These are phyloP conservation scores for Gryllus bimaculatus DNA, from an alignment of 1,140 invertebrate genomes.

Conservation along the genomic window DNA sequence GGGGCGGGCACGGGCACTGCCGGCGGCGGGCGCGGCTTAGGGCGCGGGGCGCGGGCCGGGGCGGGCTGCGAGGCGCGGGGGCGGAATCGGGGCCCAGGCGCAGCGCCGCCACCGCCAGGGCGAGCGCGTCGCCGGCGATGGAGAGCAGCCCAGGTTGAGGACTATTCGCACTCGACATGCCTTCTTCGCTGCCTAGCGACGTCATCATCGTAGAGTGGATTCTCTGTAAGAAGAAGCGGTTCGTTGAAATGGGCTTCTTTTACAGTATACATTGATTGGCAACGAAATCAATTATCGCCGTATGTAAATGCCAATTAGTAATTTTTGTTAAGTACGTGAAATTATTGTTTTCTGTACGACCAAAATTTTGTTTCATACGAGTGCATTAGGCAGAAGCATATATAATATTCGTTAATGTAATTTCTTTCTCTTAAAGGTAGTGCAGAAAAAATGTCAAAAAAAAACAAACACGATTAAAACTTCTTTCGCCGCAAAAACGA, in stretches of 20 bases:
- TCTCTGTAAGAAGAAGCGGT: neutral
- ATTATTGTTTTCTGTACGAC: too few relatives aligned
- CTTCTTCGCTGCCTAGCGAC: neutral
- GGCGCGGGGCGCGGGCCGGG: conserved; percentile 23
- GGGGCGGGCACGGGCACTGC: conserved; percentile 26
- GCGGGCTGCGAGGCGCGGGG: conserved; percentile 25
- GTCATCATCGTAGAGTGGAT: neutral
- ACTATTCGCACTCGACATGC: neutral
- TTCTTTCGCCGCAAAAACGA: too few relatives aligned
- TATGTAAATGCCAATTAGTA: too few relatives aligned
- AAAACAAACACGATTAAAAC: too few relatives aligned
- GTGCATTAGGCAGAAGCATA: too few relatives aligned
- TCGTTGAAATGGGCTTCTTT: neutral
- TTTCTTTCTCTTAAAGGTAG: too few relatives aligned
- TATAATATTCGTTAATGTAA: too few relatives aligned
- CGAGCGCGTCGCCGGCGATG: conserved; percentile 16
- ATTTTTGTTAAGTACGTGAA: too few relatives aligned
- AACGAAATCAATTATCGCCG: too few relatives aligned
- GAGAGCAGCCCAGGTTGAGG: conserved; percentile 11
- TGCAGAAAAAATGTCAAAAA: too few relatives aligned
- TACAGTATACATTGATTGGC: too few relatives aligned
- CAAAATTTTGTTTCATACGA: too few relatives aligned
- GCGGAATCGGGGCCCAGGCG: conserved; percentile 31
- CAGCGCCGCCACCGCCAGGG: conserved; percentile 37
- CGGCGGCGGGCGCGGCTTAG: conserved; percentile 27